Evolutionary conservation across 2,113 vertebrate genomes (phyloP).

Genomic region (Gallinago undulata): DNA sequence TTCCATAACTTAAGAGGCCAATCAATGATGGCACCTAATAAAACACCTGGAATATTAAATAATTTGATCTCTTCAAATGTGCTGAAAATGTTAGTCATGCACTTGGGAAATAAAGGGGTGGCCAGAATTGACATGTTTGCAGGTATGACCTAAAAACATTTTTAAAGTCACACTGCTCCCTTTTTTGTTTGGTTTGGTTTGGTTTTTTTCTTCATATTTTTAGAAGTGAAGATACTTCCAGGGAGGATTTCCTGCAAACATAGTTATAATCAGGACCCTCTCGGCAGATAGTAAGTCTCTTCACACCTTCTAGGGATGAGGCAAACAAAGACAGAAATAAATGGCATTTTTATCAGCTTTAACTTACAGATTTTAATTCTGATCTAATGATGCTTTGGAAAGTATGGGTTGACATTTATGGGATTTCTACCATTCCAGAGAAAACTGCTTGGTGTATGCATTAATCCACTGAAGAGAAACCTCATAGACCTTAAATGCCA

Average conservation of each 20-base stretch:
- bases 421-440: background rate
- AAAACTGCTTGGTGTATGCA: background rate
- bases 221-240: background rate
- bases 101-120: background rate
- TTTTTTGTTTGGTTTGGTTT: background rate
- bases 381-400: background rate
- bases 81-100: background rate
- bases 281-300: background rate
- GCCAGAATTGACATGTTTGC: background rate
- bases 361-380: background rate
- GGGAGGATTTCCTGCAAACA: background rate
- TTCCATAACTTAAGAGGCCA: background rate
- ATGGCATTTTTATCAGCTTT: background rate
- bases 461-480: conserved; percentile 33
- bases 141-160: background rate
- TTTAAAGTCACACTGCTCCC: background rate
- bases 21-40: background rate
- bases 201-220: background rate
- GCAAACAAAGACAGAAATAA: background rate
- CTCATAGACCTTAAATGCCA: conserved; percentile 42
- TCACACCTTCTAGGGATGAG: background rate
- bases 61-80: background rate
- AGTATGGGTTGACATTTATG: conserved; percentile 20
- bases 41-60: background rate
- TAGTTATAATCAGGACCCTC: background rate